phyloP scores from a whole-genome alignment of 2,888 invertebrate genomes.

The Drosophila paranaensis region DNA sequence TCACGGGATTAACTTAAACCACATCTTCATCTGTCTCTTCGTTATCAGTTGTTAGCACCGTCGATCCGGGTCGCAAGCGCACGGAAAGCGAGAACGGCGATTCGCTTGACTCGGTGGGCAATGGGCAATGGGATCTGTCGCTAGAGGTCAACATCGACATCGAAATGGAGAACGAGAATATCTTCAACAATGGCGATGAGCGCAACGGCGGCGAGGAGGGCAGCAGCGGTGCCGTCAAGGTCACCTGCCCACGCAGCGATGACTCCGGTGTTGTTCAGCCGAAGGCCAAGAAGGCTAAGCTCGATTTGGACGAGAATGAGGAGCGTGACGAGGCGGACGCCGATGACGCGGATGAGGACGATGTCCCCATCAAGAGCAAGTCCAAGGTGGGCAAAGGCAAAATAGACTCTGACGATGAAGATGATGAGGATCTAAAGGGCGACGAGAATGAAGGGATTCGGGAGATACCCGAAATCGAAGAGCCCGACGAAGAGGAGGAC shows the following conservation, averaged over 20 bases:
- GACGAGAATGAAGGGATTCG: slow-evolving; percentile 31
- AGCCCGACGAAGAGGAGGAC: slow-evolving; percentile 55
- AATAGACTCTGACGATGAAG: slow-evolving; percentile 28
- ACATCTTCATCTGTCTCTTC: too few relatives aligned
- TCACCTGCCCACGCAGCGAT: slow-evolving; percentile 72
- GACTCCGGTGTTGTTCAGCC: slow-evolving; percentile 81
- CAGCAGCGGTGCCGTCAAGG: slow-evolving; percentile 38
- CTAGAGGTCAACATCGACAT: slow-evolving; percentile 87
- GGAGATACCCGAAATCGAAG: slow-evolving; percentile 48
- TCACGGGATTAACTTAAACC: neutral
- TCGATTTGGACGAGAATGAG: slow-evolving; percentile 71
- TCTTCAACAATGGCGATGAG: slow-evolving; percentile 74
- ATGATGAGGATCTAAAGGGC: slow-evolving; percentile 28
- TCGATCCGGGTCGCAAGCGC: slow-evolving; percentile 88
- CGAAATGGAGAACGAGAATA: slow-evolving; percentile 86
- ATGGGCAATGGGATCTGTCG: slow-evolving; percentile 85
- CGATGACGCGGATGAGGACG: slow-evolving; percentile 37
- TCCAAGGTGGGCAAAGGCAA: slow-evolving; percentile 22
- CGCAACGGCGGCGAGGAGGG: slow-evolving; percentile 63
- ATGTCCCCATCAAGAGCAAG: slow-evolving; percentile 10
- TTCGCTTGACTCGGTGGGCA: slow-evolving; percentile 85
- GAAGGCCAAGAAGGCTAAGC: slow-evolving; percentile 85
- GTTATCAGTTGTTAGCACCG: slow-evolving; percentile 89
- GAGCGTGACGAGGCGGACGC: slow-evolving; percentile 33
- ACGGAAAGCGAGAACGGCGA: slow-evolving; percentile 89